Evolutionary conservation across 2,797 vertebrate species (phyloP).

Genomic region (Macroramphosus scolopax): DNA sequence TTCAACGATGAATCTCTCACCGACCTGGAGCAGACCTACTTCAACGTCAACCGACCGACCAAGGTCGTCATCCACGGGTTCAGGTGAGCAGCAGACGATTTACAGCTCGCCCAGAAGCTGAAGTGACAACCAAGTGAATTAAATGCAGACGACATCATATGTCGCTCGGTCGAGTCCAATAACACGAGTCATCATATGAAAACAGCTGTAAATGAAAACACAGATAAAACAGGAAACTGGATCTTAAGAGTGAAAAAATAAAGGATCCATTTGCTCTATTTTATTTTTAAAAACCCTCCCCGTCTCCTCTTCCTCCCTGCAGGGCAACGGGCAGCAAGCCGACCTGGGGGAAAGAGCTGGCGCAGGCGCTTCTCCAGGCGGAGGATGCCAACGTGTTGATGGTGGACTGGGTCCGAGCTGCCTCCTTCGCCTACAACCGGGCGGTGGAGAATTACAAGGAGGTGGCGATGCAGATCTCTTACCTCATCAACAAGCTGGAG

Average conservation of each 20-base stretch:
- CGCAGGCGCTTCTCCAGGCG: constrained; percentile 73
- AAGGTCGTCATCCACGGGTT: constrained; percentile 94
- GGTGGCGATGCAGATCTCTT: constrained; percentile 83
- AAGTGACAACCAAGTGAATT: too few relatives aligned
- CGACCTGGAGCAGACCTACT: constrained; percentile 59
- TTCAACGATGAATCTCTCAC: constrained; percentile 69
- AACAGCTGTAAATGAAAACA: too few relatives aligned
- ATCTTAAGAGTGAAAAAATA: too few relatives aligned
- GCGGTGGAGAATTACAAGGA: constrained; percentile 88
- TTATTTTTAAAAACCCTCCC: not conserved
- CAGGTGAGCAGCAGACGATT: constrained; percentile 75
- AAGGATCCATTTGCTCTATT: too few relatives aligned
- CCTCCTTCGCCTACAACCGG: constrained; percentile 84
- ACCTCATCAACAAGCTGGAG: constrained; percentile 85
- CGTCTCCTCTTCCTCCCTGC: not conserved
- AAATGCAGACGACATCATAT: too few relatives aligned
- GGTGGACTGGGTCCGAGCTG: constrained; percentile 89
- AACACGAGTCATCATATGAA: too few relatives aligned
- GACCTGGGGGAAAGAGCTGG: constrained; percentile 84
- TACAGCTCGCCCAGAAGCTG: not conserved
- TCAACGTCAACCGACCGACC: constrained; percentile 81
- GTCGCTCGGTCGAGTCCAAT: too few relatives aligned
- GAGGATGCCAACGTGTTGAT: constrained; percentile 84
- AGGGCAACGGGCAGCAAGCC: constrained; percentile 89
- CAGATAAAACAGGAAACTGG: too few relatives aligned